Evolutionary conservation across 2,797 vertebrate species (phyloP).

Genomic region (Halcyon chelicuti): DNA sequence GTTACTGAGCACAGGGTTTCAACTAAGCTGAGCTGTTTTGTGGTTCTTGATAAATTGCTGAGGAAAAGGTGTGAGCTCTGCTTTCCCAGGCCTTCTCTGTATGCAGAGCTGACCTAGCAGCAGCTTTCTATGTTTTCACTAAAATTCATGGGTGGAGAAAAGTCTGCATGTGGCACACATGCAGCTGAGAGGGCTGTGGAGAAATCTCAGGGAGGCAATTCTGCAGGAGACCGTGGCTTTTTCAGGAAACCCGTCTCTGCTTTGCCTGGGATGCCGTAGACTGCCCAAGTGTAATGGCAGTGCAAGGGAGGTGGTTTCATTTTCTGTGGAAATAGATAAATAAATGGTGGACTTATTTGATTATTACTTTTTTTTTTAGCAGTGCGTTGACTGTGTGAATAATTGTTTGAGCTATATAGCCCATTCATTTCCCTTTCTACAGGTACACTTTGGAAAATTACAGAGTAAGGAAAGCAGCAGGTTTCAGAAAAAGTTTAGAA

Average conservation of each 20-base stretch:
- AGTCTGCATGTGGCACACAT: rapidly evolving
- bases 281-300: background rate
- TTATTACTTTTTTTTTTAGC: background rate
- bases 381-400: background rate
- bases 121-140: background rate
- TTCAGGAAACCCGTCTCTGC: background rate
- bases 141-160: background rate
- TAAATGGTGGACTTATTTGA: background rate
- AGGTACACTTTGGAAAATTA: background rate
- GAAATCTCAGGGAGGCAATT: background rate
- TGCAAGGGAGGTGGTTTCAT: background rate
- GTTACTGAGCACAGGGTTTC: background rate
- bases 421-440: background rate
- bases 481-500: background rate
- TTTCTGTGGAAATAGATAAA: background rate
- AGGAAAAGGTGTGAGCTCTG: background rate
- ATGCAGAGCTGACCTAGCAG: background rate
- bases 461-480: background rate
- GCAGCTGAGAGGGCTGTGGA: background rate
- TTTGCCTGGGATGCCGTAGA: background rate
- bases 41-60: background rate
- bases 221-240: background rate
- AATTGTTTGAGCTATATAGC: background rate
- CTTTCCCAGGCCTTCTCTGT: background rate
- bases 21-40: background rate